Evolutionary conservation across 2,888 invertebrate genomes (phyloP).

Genomic region (Isotomurus palustris): DNA sequence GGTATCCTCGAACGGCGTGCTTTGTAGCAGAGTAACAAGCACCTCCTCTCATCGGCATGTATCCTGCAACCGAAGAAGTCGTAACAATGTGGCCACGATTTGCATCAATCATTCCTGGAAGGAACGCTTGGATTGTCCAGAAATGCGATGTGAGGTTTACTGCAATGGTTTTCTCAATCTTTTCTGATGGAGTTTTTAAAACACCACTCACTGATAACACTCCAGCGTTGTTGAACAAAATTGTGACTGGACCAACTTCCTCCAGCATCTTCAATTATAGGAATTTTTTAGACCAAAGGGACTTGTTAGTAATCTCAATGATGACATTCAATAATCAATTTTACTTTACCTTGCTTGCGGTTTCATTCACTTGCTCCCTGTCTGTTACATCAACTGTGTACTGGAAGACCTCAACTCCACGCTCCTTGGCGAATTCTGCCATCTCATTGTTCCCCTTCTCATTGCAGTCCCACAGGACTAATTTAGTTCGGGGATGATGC

Average conservation of each 20-base stretch:
- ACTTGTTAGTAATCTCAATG: too few relatives aligned
- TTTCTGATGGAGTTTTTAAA: constrained; percentile 54
- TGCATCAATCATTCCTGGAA: constrained; percentile 59
- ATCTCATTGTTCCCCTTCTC: constrained; percentile 54
- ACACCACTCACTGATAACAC: constrained; percentile 74
- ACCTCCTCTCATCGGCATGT: constrained; percentile 57
- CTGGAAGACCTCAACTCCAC: constrained; percentile 53
- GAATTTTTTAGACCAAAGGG: too few relatives aligned
- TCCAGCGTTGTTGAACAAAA: constrained; percentile 75
- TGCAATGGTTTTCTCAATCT: constrained; percentile 57
- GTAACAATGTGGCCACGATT: constrained; percentile 61
- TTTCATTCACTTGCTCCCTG: constrained; percentile 51
- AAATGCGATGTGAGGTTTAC: constrained; percentile 61
- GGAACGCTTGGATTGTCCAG: constrained; percentile 60
- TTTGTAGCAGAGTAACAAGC: constrained; percentile 62
- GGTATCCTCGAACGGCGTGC: constrained; percentile 64
- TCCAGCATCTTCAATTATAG: constrained; percentile 52
- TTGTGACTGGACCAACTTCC: constrained; percentile 58
- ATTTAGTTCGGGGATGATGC: constrained; percentile 51
- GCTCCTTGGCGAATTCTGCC: constrained; percentile 52
- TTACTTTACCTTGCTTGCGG: constrained; percentile 8
- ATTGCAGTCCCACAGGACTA: constrained; percentile 65
- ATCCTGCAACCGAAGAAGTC: constrained; percentile 60
- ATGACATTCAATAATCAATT: neutral
- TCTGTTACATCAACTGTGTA: constrained; percentile 60